Conservation (phyloP, 2,888 invertebrate genomes). For the Steinernema carpocapsae region DNA sequence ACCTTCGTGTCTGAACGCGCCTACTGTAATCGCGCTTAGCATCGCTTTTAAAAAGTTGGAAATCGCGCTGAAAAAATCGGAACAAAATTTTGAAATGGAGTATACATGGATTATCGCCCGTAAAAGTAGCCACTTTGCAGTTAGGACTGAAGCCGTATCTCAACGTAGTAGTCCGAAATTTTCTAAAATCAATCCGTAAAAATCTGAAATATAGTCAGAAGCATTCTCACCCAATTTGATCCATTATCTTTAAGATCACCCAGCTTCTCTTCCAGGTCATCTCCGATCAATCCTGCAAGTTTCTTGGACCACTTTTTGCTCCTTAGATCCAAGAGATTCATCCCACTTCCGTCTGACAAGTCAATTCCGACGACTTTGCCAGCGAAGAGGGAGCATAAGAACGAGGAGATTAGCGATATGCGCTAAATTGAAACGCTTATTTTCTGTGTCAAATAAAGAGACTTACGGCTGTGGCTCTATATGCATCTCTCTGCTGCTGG, state of each 20-base stretch:
- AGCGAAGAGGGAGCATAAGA: constrained; percentile 84
- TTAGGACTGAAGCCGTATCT: constrained; percentile 83
- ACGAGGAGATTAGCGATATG: constrained; percentile 90
- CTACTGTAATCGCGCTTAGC: no score
- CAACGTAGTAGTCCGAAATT: constrained; percentile 78
- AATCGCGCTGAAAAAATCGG: no score
- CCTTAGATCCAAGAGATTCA: constrained; percentile 87
- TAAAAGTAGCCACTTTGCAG: constrained; percentile 85
- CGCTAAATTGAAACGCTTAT: constrained; percentile 73
- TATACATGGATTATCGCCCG: constrained; percentile 89
- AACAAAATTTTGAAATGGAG: no score
- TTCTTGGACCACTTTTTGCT: constrained; percentile 70
- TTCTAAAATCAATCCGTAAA: background rate
- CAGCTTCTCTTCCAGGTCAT: background rate
- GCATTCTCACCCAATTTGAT: background rate
- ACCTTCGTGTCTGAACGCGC: no score
- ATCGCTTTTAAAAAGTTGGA: no score
- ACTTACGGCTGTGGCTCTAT: no score
- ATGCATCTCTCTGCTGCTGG: constrained; percentile 79
- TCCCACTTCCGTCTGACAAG: constrained; percentile 88
- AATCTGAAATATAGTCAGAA: background rate
- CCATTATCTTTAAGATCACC: background rate
- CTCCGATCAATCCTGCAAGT: background rate
- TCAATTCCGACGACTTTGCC: constrained; percentile 89
- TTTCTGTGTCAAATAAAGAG: no score